These are phyloP conservation scores for Drosophila teissieri DNA, from an alignment of 1,140 invertebrate genomes.

Conservation along the genomic window DNA sequence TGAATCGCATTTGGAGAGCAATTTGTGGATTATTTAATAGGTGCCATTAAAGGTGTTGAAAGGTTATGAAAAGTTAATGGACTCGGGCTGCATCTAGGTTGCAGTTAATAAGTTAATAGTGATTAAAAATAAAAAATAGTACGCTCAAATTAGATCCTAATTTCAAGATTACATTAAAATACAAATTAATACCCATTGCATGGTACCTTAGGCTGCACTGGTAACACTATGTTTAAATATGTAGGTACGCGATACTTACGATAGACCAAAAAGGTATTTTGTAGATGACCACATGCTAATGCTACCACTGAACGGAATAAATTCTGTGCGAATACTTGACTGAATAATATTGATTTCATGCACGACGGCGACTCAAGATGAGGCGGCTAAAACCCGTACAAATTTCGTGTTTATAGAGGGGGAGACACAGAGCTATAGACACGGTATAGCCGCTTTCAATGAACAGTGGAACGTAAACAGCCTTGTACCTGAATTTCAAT, in stretches of 20 bases:
- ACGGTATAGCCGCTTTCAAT: constrained; percentile 60
- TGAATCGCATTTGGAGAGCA: constrained; percentile 41
- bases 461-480: constrained; percentile 71
- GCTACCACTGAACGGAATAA: constrained; percentile 9
- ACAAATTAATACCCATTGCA: no score
- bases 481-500: constrained; percentile 84
- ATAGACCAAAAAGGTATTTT: neutral
- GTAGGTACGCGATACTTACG: no score
- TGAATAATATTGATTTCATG: constrained; percentile 55
- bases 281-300: constrained; percentile 2
- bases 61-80: constrained; percentile 26
- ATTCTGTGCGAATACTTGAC: constrained; percentile 17
- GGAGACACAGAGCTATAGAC: constrained; percentile 6
- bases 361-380: constrained; percentile 41
- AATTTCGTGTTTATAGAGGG: constrained; percentile 31
- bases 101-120: neutral
- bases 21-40: constrained; percentile 50
- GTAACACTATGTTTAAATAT: no score
- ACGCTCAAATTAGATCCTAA: no score
- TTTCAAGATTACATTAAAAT: no score
- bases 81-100: neutral
- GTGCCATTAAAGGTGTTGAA: constrained; percentile 41
- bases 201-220: no score
- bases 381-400: constrained; percentile 41
- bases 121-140: neutral